A percentile compares a stretch with the other conserved stretches of the same genome.
These are phyloP conservation scores for Automeris io DNA, from an alignment of 2,888 invertebrate species.

Conservation along the genomic window DNA sequence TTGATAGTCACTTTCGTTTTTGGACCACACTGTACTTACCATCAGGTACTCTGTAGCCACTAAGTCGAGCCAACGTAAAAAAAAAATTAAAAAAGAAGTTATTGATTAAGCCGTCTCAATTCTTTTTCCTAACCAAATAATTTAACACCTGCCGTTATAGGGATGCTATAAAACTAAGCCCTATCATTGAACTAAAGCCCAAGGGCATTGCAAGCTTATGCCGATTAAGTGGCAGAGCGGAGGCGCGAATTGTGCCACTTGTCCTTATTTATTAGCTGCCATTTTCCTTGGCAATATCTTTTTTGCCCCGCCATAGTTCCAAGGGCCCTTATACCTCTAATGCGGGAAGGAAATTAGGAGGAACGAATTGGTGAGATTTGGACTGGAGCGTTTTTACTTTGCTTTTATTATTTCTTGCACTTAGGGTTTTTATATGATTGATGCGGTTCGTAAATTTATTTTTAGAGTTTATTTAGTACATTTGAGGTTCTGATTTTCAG, in stretches of 20 bases:
- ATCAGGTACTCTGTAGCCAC: too few species aligned
- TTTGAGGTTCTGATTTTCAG: too few species aligned
- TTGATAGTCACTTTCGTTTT: too few species aligned
- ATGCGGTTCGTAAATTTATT: slow-evolving; percentile 2
- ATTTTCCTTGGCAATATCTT: slow-evolving; percentile 52
- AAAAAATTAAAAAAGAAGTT: too few species aligned
- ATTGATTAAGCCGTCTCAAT: too few species aligned
- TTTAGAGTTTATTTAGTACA: neutral
- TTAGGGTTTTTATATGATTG: slow-evolving; percentile 6
- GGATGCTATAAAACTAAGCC: too few species aligned
- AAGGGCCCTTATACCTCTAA: slow-evolving; percentile 25
- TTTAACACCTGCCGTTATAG: too few species aligned
- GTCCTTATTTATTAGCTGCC: slow-evolving; percentile 53
- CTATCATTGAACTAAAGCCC: too few species aligned
- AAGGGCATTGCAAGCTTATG: slow-evolving; percentile 1
- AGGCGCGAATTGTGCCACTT: slow-evolving; percentile 42
- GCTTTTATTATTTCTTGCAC: slow-evolving; percentile 9
- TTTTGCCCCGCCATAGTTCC: slow-evolving; percentile 25
- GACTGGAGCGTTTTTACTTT: slow-evolving; percentile 9
- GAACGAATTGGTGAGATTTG: slow-evolving; percentile 36
- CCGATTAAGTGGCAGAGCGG: slow-evolving; percentile 20
- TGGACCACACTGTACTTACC: too few species aligned
- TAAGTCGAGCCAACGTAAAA: too few species aligned
- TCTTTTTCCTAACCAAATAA: too few species aligned
- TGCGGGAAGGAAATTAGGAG: slow-evolving; percentile 35